Percentiles rank a stretch among this genome's conserved stretches.
Conservation (phyloP, 2,888 invertebrate genomes). For the Pteria penguin region DNA sequence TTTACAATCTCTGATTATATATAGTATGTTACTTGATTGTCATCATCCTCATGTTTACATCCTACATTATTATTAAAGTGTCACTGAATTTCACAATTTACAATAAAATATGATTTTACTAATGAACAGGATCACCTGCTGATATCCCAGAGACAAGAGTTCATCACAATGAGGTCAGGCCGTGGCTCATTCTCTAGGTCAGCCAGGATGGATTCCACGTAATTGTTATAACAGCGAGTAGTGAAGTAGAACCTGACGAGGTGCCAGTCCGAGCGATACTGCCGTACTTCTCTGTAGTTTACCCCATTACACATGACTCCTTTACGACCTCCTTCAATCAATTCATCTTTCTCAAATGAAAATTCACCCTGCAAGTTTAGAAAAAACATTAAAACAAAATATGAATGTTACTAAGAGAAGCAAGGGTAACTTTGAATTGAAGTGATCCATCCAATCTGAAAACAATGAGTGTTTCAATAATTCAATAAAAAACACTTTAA, state of each 20-base stretch:
- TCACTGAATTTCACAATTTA: not conserved
- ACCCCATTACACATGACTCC: constrained; percentile 77
- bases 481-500: too few relatives aligned
- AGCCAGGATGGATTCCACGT: constrained; percentile 76
- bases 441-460: too few relatives aligned
- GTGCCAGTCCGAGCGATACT: constrained; percentile 69
- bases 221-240: constrained; percentile 79
- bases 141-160: constrained; percentile 82
- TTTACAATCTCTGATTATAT: too few relatives aligned
- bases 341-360: constrained; percentile 77
- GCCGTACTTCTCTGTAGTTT: constrained; percentile 79
- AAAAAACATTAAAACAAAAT: too few relatives aligned
- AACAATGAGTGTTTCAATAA: too few relatives aligned
- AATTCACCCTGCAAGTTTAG: constrained; percentile 78
- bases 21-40: too few relatives aligned
- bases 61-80: not conserved
- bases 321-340: constrained; percentile 74
- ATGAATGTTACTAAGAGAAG: too few relatives aligned
- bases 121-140: too few relatives aligned
- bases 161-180: constrained; percentile 82
- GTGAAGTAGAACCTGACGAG: constrained; percentile 79
- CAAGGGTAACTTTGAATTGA: too few relatives aligned
- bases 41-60: too few relatives aligned
- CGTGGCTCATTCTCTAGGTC: constrained; percentile 68
- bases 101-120: too few relatives aligned